phyloP scores from a whole-genome alignment of 2,888 invertebrate species.

The Halocaridina rubra region DNA sequence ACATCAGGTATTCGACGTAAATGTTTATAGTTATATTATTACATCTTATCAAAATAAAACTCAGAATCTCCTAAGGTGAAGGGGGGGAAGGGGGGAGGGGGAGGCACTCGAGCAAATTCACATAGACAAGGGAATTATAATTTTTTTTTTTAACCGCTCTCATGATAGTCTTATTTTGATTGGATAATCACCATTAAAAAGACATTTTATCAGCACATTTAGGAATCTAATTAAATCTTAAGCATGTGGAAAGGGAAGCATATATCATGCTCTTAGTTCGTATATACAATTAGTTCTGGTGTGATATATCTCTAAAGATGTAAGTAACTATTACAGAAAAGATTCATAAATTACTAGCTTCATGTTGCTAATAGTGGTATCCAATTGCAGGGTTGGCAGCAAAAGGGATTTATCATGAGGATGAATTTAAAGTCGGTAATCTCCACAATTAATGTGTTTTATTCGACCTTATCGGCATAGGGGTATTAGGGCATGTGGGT shows the following conservation, averaged over 20 bases:
- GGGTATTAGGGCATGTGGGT: not conserved
- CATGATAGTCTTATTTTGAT: not conserved
- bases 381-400: conserved; percentile 31
- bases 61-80: too few species aligned
- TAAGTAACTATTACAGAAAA: conserved; percentile 33
- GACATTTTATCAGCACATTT: not conserved
- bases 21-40: too few species aligned
- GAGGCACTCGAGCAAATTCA: too few species aligned
- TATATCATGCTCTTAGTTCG: conserved; percentile 10
- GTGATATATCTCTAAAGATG: conserved; percentile 35
- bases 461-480: not conserved
- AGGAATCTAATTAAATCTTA: conserved; percentile 38
- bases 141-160: not conserved
- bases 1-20: too few species aligned
- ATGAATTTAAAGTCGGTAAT: not conserved
- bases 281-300: conserved; percentile 31
- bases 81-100: too few species aligned
- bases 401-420: not conserved
- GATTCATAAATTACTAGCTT: conserved; percentile 53
- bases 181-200: not conserved
- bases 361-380: conserved; percentile 44
- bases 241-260: conserved; percentile 20
- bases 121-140: too few species aligned
- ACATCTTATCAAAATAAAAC: too few species aligned
- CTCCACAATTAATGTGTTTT: not conserved